These are phyloP conservation scores for Agrotis segetum DNA, from an alignment of 2,888 invertebrate genomes.

Conservation along the genomic window DNA sequence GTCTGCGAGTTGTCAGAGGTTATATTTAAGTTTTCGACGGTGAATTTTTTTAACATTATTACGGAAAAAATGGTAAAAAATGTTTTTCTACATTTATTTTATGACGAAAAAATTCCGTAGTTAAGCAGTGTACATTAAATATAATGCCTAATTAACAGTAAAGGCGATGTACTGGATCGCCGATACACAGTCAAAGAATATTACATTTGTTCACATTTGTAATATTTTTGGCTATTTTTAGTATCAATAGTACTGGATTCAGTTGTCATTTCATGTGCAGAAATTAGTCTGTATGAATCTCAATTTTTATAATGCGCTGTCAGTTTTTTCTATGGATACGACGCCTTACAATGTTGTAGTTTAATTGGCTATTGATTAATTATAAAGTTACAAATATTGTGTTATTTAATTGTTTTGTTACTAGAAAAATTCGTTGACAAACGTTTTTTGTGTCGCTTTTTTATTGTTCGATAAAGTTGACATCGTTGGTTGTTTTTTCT, in stretches of 20 bases:
- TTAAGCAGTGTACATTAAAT: conserved; percentile 89
- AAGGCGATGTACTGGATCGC: conserved; percentile 68
- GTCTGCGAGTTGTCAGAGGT: conserved; percentile 85
- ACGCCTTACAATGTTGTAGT: conserved; percentile 73
- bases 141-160: conserved; percentile 84
- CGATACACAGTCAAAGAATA: conserved; percentile 56
- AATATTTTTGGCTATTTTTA: conserved; percentile 72
- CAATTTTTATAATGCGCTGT: conserved; percentile 82
- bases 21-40: conserved; percentile 86
- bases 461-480: conserved; percentile 49
- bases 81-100: conserved; percentile 88
- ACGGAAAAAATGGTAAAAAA: conserved; percentile 74
- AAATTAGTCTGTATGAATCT: conserved; percentile 53
- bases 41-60: conserved; percentile 85
- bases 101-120: conserved; percentile 86
- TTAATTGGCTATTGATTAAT: conserved; percentile 83
- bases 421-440: conserved; percentile 78
- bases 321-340: conserved; percentile 84
- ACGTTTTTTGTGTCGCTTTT: conserved; percentile 59
- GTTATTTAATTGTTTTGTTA: conserved; percentile 82
- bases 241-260: conserved; percentile 89
- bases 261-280: conserved; percentile 73
- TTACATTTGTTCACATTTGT: conserved; percentile 65
- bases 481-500: conserved; percentile 25
- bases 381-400: conserved; percentile 75